A percentile compares a stretch with the other conserved stretches of the same genome.
Conservation (phyloP, 2,888 invertebrate genomes). For the Blomia tropicalis region DNA sequence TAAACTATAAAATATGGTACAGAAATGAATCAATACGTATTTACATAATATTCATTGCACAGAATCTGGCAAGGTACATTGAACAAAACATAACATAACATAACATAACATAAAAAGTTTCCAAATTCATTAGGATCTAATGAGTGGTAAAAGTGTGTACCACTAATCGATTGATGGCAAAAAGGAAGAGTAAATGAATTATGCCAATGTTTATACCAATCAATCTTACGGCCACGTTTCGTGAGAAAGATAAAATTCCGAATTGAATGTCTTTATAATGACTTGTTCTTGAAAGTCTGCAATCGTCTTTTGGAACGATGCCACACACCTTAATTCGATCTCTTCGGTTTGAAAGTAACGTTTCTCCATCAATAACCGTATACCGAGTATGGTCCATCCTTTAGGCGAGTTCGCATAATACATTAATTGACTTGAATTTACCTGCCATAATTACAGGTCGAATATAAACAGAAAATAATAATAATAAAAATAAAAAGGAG, state of each 20-base stretch:
- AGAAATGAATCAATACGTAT: no score
- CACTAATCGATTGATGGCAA: neutral
- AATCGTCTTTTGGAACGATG: constrained; percentile 13
- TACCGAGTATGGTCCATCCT: constrained; percentile 11
- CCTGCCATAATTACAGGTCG: constrained; percentile 2
- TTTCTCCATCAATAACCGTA: constrained; percentile 23
- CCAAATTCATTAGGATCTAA: no score
- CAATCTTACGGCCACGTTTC: neutral
- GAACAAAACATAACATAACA: no score
- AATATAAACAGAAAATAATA: neutral
- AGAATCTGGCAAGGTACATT: no score
- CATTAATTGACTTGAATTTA: constrained; percentile 18
- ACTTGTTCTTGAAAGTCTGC: constrained; percentile 23
- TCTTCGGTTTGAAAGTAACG: constrained; percentile 25
- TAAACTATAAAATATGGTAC: no score
- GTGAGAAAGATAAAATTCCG: neutral
- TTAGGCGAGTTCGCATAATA: neutral
- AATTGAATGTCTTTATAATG: constrained; percentile 18
- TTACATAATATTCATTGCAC: no score
- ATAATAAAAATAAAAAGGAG: neutral
- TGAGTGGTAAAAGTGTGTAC: no score
- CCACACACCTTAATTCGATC: constrained; percentile 21
- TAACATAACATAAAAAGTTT: no score
- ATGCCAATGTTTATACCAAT: no score
- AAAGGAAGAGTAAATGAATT: no score